Conservation (phyloP, 2,113 vertebrate genomes). For the Shinisaurus crocodilurus region DNA sequence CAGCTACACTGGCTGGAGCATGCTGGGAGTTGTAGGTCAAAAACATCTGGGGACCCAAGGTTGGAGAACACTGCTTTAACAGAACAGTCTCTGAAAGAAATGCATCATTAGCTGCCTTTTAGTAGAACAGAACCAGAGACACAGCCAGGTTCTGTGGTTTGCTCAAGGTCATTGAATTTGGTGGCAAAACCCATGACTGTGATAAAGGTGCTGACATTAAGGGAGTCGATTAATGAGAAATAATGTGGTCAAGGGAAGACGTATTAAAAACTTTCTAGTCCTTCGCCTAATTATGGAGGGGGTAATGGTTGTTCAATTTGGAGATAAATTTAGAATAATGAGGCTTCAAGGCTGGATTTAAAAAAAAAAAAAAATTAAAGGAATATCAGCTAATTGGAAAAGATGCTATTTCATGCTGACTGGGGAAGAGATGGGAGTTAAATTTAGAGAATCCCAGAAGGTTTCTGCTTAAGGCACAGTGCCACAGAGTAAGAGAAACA, state of each 20-base stretch:
- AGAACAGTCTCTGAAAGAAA: not conserved
- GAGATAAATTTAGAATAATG: conserved; percentile 63
- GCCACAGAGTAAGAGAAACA: conserved; percentile 25
- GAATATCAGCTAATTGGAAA: conserved; percentile 62
- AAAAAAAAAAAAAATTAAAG: too few relatives aligned
- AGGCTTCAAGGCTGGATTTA: conserved; percentile 34
- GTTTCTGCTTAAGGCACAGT: conserved; percentile 29
- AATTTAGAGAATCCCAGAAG: conserved; percentile 42
- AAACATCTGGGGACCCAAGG: too few relatives aligned
- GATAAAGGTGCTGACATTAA: conserved; percentile 11
- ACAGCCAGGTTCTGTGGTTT: not conserved
- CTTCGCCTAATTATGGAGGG: conserved; percentile 53
- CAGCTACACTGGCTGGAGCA: too few relatives aligned
- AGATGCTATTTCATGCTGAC: conserved; percentile 42
- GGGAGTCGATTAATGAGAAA: conserved; percentile 44
- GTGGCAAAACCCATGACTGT: not conserved
- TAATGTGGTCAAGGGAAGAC: conserved; percentile 38
- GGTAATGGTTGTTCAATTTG: conserved; percentile 39
- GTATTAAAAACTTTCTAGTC: conserved; percentile 27
- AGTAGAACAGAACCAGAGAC: not conserved
- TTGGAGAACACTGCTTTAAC: too few relatives aligned
- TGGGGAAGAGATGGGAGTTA: not conserved
- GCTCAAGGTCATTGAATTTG: conserved; percentile 8
- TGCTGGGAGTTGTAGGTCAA: too few relatives aligned
- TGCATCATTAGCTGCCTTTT: not conserved